Base-by-base conservation (phyloP, 2,113 vertebrate species). In the Hypomesus transpacificus region DNA sequence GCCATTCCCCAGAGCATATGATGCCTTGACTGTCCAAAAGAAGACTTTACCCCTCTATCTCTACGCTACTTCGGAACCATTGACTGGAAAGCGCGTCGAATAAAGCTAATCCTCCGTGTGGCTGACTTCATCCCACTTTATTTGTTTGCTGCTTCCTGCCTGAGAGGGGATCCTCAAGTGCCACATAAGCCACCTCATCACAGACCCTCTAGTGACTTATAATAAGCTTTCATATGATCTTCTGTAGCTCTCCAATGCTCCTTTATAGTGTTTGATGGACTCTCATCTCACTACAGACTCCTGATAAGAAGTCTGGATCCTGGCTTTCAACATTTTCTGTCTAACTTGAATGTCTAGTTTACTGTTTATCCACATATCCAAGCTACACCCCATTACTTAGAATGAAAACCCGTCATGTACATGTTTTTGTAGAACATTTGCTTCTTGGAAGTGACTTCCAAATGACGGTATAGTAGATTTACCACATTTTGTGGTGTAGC, bases 91-190 rank as follows among this genome's bases (percentile, higher is more conserved):
- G 69, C 75, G 63, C 58, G 71, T 71, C 75, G 78, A 67, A 76
- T 80, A 75, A 89, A 87, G 81, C 79, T 87, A 90, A 82, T 90
- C 90, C 85, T 81, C 82, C 80, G 68, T 87, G 83, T 87, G 79
- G 28, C 6, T 73, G 80, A 80, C 78, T 83, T 90, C 86, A 87
- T 86, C 84, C 88, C 79, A 82, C 86, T 88, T 91, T 81, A 88
- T 89, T 88, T 89, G 87, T 89, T 89, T 86, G 82, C 80, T 68
- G 56, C 82, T 77, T 82, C 78, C 71, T 82, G 52, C 63, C 86
- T 76, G 80, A 75, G 75, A 82, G 83, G 82, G 85, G 71, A 84
- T 83, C 84, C 87, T 87, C 86, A 76, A 85, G 87, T 81, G 86
- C 80, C 85, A 85, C 90, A 75, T 90, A 87, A 90, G 88, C 87